A percentile compares a stretch with the other conserved stretches of the same genome.
These are phyloP conservation scores for Schrankia costaestrigalis DNA, from an alignment of 2,888 invertebrate species.

Conservation along the genomic window DNA sequence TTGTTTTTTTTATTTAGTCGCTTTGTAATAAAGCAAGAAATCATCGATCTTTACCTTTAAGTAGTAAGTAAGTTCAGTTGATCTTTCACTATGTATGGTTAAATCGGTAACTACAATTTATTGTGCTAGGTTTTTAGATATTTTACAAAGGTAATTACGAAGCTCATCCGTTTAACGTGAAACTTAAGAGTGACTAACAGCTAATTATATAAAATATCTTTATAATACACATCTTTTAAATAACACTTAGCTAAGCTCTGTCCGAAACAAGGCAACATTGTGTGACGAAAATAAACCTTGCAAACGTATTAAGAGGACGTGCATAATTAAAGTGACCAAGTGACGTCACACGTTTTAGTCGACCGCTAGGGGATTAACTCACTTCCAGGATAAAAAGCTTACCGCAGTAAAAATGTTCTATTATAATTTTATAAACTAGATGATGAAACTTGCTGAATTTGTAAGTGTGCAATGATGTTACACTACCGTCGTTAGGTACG, in stretches of 20 bases:
- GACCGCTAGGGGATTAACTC: conserved; percentile 4
- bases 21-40: no score
- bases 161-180: no score
- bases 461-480: not conserved
- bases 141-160: no score
- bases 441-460: conserved; percentile 4
- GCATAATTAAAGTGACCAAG: conserved; percentile 40
- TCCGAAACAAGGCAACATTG: conserved; percentile 17
- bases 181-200: no score
- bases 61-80: no score
- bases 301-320: conserved; percentile 33
- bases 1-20: no score
- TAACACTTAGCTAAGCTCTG: conserved; percentile 17
- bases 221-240: no score
- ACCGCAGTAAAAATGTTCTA: conserved; percentile 5
- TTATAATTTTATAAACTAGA: conserved; percentile 12
- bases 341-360: conserved; percentile 32
- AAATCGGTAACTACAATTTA: no score
- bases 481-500: not conserved
- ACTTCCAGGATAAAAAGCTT: conserved; percentile 9
- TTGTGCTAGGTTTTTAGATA: no score
- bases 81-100: no score
- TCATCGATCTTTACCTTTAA: no score
- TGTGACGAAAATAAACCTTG: conserved; percentile 29
- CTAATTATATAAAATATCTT: no score